Percentiles rank a stretch among this genome's conserved stretches.
These are phyloP conservation scores for Alviniconcha strummeri DNA, from an alignment of 2,888 invertebrate species.

Conservation along the genomic window DNA sequence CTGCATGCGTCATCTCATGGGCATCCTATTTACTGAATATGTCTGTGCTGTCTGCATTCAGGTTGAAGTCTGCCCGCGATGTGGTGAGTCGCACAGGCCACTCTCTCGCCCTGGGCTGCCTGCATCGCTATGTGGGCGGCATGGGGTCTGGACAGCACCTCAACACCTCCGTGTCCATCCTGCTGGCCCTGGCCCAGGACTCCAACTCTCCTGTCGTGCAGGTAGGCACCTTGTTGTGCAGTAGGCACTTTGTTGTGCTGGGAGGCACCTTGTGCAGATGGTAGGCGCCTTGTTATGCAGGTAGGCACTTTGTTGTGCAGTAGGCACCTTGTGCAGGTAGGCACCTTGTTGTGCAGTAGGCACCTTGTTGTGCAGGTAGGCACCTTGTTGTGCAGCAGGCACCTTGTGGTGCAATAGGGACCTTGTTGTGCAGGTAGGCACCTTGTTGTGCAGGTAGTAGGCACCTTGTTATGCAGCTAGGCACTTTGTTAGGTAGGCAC, in stretches of 20 bases:
- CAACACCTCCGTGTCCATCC: conserved; percentile 93
- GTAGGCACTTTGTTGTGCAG: conserved; percentile 27
- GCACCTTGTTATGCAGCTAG: too few relatives aligned
- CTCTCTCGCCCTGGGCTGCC: conserved; percentile 94
- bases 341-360: too few relatives aligned
- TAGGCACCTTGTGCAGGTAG: too few relatives aligned
- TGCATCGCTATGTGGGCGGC: conserved; percentile 96
- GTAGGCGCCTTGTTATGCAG: too few relatives aligned
- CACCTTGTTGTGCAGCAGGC: too few relatives aligned
- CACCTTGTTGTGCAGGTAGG: conserved; percentile 90
- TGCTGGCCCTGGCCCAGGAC: conserved; percentile 95
- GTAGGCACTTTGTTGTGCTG: not conserved
- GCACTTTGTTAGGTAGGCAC: too few relatives aligned
- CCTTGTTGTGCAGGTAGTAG: too few relatives aligned
- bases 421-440: too few relatives aligned
- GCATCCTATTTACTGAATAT: too few relatives aligned
- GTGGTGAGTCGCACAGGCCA: conserved; percentile 89
- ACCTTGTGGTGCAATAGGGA: not conserved
- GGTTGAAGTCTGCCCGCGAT: conserved; percentile 88
- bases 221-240: conserved; percentile 74
- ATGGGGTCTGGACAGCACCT: conserved; percentile 96
- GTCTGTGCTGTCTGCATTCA: conserved; percentile 40
- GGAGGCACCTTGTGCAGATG: too few relatives aligned
- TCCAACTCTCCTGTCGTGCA: conserved; percentile 95
- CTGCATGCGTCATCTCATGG: too few relatives aligned